phyloP scores from a whole-genome alignment of 23 tunicate genomes.

The Ciona savignyi region DNA sequence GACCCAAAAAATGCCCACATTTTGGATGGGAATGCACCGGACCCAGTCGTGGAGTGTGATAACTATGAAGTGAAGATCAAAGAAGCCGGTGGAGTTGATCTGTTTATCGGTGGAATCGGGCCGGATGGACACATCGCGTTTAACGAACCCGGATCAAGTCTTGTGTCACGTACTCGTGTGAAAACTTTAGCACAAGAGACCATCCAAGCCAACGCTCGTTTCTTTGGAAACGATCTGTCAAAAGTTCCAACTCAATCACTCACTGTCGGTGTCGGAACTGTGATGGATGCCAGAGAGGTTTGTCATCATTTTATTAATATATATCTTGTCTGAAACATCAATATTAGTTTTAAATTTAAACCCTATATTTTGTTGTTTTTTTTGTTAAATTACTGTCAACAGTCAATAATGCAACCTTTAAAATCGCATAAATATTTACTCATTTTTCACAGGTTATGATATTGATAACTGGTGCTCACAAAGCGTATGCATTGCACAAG shows the following conservation, averaged over 20 bases:
- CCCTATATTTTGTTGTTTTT: not conserved
- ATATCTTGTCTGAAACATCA: not conserved
- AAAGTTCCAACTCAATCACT: slow-evolving; percentile 82
- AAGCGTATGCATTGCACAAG: slow-evolving; percentile 85
- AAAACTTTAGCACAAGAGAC: slow-evolving; percentile 88
- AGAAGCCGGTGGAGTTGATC: slow-evolving; percentile 77
- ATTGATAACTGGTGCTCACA: slow-evolving; percentile 83
- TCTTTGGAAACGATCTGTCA: slow-evolving; percentile 69
- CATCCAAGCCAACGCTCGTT: slow-evolving; percentile 85
- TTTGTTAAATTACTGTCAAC: no score
- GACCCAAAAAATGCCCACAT: slow-evolving; percentile 82
- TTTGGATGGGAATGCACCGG: slow-evolving; percentile 77
- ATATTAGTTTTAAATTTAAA: not conserved
- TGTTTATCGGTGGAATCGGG: slow-evolving; percentile 90
- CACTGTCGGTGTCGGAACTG: slow-evolving; percentile 92
- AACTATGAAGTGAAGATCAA: slow-evolving; percentile 53
- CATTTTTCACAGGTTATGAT: slow-evolving; percentile 87
- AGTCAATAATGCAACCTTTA: no score
- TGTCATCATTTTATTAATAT: not conserved
- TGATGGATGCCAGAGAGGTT: slow-evolving; percentile 93
- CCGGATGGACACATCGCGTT: slow-evolving; percentile 95
- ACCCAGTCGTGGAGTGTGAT: slow-evolving; percentile 58
- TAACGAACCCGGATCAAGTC: slow-evolving; percentile 94
- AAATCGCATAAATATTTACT: no score
- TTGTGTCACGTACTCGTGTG: slow-evolving; percentile 77